These are phyloP conservation scores for Druon quercuslanigerum DNA, from an alignment of 1,140 invertebrate species.

Conservation along the genomic window DNA sequence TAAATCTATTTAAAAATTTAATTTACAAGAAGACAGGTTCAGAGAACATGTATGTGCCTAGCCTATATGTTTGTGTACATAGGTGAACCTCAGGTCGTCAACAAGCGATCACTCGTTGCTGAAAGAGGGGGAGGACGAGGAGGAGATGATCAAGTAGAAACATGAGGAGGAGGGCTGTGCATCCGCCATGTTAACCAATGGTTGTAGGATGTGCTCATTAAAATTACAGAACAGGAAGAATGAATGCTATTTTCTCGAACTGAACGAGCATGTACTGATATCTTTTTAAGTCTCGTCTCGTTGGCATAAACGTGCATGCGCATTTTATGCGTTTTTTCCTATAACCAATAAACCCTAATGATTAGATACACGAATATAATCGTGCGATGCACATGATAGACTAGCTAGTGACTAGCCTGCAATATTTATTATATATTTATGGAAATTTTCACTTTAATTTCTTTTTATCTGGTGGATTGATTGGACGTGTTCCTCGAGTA, in stretches of 20 bases:
- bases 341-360: background rate
- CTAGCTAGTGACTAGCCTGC: background rate
- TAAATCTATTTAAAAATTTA: too few species aligned
- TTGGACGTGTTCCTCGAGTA: background rate
- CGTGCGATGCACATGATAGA: background rate
- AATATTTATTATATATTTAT: background rate
- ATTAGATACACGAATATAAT: background rate
- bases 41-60: background rate
- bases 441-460: background rate
- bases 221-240: slow-evolving; percentile 68
- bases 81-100: background rate
- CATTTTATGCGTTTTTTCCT: background rate
- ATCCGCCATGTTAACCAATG: slow-evolving; percentile 70
- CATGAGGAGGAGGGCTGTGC: slow-evolving; percentile 32
- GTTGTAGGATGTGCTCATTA: slow-evolving; percentile 73
- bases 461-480: background rate
- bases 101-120: slow-evolving; percentile 21
- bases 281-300: slow-evolving; percentile 53
- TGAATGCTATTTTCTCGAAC: slow-evolving; percentile 68
- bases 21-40: background rate
- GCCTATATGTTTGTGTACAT: background rate
- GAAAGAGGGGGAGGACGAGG: background rate
- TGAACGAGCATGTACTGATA: slow-evolving; percentile 52
- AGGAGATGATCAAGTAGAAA: slow-evolving; percentile 5
- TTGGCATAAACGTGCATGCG: slow-evolving; percentile 65